These are phyloP conservation scores for Toxonevra muliebris DNA, from an alignment of 2,888 invertebrate species.

Conservation along the genomic window DNA sequence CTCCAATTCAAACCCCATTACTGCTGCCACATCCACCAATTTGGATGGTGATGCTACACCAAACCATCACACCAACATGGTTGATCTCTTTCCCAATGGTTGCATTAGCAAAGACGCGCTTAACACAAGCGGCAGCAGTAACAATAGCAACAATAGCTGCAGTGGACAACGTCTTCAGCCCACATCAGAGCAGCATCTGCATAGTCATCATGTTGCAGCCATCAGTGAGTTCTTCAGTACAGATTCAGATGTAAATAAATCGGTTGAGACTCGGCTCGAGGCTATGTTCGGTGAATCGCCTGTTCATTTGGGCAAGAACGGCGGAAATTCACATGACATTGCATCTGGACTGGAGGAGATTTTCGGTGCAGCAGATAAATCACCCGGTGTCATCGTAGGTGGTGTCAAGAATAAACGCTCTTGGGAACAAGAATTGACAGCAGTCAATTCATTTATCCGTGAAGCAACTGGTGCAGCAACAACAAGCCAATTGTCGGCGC, in stretches of 20 bases:
- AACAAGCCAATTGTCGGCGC: constrained; percentile 2
- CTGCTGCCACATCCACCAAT: neutral
- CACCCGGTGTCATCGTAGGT: constrained; percentile 42
- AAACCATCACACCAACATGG: constrained; percentile 44
- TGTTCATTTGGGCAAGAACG: constrained; percentile 55
- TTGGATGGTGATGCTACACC: constrained; percentile 31
- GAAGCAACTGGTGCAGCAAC: constrained; percentile 12
- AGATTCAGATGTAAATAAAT: constrained; percentile 61
- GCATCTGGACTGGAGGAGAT: constrained; percentile 63
- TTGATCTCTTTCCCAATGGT: constrained; percentile 62
- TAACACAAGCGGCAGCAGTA: constrained; percentile 42
- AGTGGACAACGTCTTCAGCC: constrained; percentile 57
- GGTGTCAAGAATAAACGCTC: constrained; percentile 47
- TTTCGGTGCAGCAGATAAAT: constrained; percentile 60
- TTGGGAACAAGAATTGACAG: constrained; percentile 49
- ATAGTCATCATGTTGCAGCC: constrained; percentile 50
- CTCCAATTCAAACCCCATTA: constrained; percentile 18
- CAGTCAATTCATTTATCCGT: constrained; percentile 40
- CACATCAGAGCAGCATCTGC: constrained; percentile 44
- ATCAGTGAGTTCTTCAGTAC: constrained; percentile 59
- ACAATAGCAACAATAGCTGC: constrained; percentile 45
- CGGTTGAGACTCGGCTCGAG: constrained; percentile 63
- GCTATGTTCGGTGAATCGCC: constrained; percentile 65
- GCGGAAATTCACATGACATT: constrained; percentile 53
- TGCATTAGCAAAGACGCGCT: constrained; percentile 56